These are phyloP conservation scores for Onthophagus taurus DNA, from an alignment of 1,140 invertebrate species.

Conservation along the genomic window DNA sequence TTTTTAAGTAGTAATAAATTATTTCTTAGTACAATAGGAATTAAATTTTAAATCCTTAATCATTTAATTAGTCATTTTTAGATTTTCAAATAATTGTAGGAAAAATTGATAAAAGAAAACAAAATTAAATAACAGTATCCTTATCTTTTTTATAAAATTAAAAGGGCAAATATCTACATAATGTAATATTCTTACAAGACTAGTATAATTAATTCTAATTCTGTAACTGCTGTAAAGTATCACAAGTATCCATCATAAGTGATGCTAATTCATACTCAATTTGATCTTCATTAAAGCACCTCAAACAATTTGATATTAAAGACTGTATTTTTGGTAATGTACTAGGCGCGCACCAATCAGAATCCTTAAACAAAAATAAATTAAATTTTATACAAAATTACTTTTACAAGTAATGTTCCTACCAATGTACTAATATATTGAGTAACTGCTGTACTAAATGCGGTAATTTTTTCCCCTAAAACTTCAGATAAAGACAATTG, in stretches of 20 bases:
- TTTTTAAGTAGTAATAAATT: too few species aligned
- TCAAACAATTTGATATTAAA: slow-evolving; percentile 23
- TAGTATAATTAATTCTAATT: slow-evolving; percentile 5
- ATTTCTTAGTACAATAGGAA: too few species aligned
- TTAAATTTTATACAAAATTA: background rate
- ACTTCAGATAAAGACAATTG: slow-evolving; percentile 48
- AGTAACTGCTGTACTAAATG: slow-evolving; percentile 56
- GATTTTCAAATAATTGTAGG: too few species aligned
- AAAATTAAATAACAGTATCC: too few species aligned
- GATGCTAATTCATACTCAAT: slow-evolving; percentile 26
- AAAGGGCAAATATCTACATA: too few species aligned
- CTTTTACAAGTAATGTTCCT: slow-evolving; percentile 27
- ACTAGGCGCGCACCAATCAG: slow-evolving; percentile 31
- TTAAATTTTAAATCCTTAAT: too few species aligned
- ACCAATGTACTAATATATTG: slow-evolving; percentile 63
- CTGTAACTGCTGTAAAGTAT: slow-evolving; percentile 19
- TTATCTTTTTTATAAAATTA: too few species aligned
- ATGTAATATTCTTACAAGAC: too few species aligned
- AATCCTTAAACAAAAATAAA: slow-evolving; percentile 20
- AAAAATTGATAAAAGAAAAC: too few species aligned
- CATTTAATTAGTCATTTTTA: too few species aligned
- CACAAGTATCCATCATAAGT: slow-evolving; percentile 30
- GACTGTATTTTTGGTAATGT: slow-evolving; percentile 22
- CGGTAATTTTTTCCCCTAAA: slow-evolving; percentile 52
- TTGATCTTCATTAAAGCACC: slow-evolving; percentile 25